Evolutionary conservation across 1,140 invertebrate genomes (phyloP), one percentile per base, ranked within the genome.

Genomic region (Arion vulgaris): DNA sequence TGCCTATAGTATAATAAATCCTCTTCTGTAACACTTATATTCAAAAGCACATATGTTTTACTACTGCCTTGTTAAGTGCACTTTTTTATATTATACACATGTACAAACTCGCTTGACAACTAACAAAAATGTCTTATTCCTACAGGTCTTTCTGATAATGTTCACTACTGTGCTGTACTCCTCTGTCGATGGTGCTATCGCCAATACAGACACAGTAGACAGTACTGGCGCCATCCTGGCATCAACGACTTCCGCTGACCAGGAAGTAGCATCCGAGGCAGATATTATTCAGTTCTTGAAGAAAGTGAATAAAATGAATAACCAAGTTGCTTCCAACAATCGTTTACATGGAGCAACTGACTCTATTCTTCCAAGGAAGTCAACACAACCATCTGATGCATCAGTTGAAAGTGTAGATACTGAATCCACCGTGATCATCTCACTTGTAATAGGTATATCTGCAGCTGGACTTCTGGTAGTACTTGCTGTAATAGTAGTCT

Each of bases 381-480:
- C 15, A 57, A 2, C 62, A 32, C 62, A 32, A 32, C 62, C n/a
- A 32, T 1, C 5, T 7, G 62, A 66, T 9, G 32, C n/a, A 5
- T 66, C 62, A 28, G 62, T 17, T 7, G 62, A 66, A 66, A 28
- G n/a, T 32, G 62, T 66, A 32, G n/a, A 5, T 5, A 17, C 62
- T 66, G 32, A 32, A 32, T 66, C 32, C 2, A 28, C 28, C 62
- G 19, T 34, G 5, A 66, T 32, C n/a, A 66, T 66, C 28, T 23
- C n/a, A 5, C n/a, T 66, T 7, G 62, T 34, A 28, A 73, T 73
- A n/a, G 71, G 71, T 9, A 26, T 38, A 15, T 7, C 38, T 19
- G 34, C 71, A 41, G 71, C 71, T 11, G 71, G 71, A 23, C 71
- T 73, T 73, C 28, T 73, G 36, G 19, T 73, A 13, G 23, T 73